Evolutionary conservation across 2,797 vertebrate genomes (phyloP).

Genomic region (Pangasius larnaudii): DNA sequence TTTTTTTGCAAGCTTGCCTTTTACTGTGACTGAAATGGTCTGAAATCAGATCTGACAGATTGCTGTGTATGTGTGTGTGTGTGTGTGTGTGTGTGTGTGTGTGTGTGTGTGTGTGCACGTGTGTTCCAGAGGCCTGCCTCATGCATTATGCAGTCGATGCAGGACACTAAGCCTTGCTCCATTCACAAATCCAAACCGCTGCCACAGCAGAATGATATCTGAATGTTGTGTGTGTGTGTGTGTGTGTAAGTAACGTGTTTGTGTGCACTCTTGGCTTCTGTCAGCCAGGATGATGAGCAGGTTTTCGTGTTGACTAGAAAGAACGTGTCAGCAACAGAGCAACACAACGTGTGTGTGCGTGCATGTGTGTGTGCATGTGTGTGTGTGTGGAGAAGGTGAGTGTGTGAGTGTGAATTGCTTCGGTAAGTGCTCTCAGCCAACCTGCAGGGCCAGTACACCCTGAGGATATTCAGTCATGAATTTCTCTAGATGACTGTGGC

Average conservation of each 20-base stretch:
- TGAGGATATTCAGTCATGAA: conserved; percentile 61
- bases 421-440: conserved; percentile 48
- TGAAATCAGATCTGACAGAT: conserved; percentile 36
- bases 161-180: conserved; percentile 60
- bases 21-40: conserved; percentile 20
- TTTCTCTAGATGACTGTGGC: conserved; percentile 30
- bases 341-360: conserved; percentile 14
- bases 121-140: conserved; percentile 23
- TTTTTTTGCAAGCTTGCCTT: conserved; percentile 16
- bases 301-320: conserved; percentile 32
- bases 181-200: conserved; percentile 70
- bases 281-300: conserved; percentile 29
- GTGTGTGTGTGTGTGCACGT: conserved; percentile 17
- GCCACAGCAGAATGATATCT: conserved; percentile 55
- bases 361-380: conserved; percentile 35
- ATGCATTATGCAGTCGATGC: conserved; percentile 70
- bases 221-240: conserved; percentile 30
- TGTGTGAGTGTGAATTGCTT: conserved; percentile 43
- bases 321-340: conserved; percentile 35
- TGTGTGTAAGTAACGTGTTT: conserved; percentile 31
- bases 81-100: conserved; percentile 1
- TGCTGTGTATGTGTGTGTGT: conserved; percentile 5
- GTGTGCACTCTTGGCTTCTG: conserved; percentile 28
- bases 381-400: conserved; percentile 14
- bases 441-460: conserved; percentile 54